phyloP scores from a whole-genome alignment of 2,888 invertebrate genomes.

The Eupithecia pulchellata region DNA sequence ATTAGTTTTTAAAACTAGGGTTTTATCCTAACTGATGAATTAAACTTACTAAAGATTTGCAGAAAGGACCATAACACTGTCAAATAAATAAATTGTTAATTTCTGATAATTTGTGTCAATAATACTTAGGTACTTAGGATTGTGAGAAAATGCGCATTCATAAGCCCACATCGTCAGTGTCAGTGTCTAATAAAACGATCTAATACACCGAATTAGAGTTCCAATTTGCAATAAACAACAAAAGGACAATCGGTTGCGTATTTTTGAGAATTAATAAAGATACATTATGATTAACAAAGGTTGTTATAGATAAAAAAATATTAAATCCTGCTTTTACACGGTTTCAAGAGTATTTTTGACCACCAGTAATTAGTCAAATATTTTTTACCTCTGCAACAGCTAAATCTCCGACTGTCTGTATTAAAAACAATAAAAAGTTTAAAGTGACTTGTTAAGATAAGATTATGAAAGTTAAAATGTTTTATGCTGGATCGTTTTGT shows the following conservation, averaged over 20 bases:
- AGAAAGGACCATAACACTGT: slow-evolving; percentile 7
- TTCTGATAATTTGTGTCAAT: background rate
- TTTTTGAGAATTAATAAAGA: too few relatives aligned
- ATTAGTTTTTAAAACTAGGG: background rate
- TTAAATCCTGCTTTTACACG: background rate
- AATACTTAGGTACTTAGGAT: background rate
- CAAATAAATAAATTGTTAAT: background rate
- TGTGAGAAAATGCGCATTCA: background rate
- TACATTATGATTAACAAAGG: too few relatives aligned
- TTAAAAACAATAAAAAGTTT: background rate
- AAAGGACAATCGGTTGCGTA: too few relatives aligned
- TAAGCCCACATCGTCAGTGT: too few relatives aligned
- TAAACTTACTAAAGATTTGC: background rate
- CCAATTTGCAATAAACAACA: too few relatives aligned
- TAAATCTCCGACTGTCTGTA: background rate
- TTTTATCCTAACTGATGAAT: background rate
- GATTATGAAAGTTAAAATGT: too few relatives aligned
- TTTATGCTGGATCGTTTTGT: too few relatives aligned
- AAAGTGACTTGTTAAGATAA: too few relatives aligned
- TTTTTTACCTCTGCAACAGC: background rate
- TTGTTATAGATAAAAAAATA: too few relatives aligned
- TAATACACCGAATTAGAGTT: too few relatives aligned
- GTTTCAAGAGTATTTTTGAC: background rate
- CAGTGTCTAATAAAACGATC: too few relatives aligned
- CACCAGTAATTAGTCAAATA: background rate